Percentiles rank a stretch among this genome's conserved stretches.
These are phyloP conservation scores for Limnephilus lunatus DNA, from an alignment of 2,888 invertebrate genomes.

Conservation along the genomic window DNA sequence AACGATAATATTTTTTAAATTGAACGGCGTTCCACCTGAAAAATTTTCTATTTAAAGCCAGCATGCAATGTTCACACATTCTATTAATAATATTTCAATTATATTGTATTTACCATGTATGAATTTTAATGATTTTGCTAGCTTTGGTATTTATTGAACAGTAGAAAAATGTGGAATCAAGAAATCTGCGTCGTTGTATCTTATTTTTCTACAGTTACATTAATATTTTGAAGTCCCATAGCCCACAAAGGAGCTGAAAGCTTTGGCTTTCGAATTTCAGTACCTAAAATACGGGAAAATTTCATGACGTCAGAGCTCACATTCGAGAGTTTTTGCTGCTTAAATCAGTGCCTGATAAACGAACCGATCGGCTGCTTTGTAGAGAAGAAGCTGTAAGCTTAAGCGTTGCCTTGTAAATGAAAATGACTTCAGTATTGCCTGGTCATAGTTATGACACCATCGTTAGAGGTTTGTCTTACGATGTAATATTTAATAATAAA, in stretches of 20 bases:
- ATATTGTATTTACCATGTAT: too few species aligned
- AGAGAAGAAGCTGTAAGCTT: not conserved
- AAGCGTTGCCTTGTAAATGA: not conserved
- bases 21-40: slow-evolving; percentile 56
- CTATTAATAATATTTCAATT: too few species aligned
- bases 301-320: not conserved
- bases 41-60: slow-evolving; percentile 32
- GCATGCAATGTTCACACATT: too few species aligned
- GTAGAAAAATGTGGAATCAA: too few species aligned
- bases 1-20: slow-evolving; percentile 63
- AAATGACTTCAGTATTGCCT: not conserved
- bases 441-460: too few species aligned
- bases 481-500: not conserved
- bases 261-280: not conserved
- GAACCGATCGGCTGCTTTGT: too few species aligned
- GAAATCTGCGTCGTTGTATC: too few species aligned
- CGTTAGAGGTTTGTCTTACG: not conserved
- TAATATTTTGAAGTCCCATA: not conserved
- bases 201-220: not conserved
- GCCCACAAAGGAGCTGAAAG: not conserved
- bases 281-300: not conserved
- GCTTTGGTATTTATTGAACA: too few species aligned
- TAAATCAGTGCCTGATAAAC: not conserved
- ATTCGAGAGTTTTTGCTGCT: not conserved
- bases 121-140: too few species aligned